These are phyloP conservation scores for Thunnus maccoyii DNA, from an alignment of 2,113 vertebrate genomes.

Conservation along the genomic window DNA sequence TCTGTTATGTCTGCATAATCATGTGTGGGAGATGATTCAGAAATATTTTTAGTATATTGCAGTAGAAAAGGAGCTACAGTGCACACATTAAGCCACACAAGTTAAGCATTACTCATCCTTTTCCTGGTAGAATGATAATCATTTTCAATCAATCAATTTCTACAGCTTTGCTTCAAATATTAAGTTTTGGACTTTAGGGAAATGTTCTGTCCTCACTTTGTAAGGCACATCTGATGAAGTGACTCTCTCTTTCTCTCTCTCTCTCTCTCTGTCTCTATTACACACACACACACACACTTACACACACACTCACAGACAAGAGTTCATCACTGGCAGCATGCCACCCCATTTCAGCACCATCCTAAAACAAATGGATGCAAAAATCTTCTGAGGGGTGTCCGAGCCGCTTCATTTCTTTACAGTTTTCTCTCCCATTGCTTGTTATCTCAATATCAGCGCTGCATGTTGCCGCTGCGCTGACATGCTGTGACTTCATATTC, in stretches of 20 bases:
- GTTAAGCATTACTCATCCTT: slow-evolving; percentile 21
- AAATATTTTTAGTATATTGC: slow-evolving; percentile 26
- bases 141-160: slow-evolving; percentile 38
- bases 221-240: slow-evolving; percentile 45
- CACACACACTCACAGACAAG: slow-evolving; percentile 40
- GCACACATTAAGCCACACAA: slow-evolving; percentile 20
- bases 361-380: slow-evolving; percentile 55
- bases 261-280: no score
- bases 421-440: slow-evolving; percentile 39
- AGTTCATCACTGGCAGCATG: slow-evolving; percentile 58
- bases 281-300: slow-evolving; percentile 33
- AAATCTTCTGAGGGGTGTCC: slow-evolving; percentile 57
- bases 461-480: slow-evolving; percentile 66
- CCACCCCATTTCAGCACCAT: slow-evolving; percentile 57
- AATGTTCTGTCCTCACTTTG: slow-evolving; percentile 50
- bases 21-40: slow-evolving; percentile 12
- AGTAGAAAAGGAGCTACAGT: slow-evolving; percentile 14
- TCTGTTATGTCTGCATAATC: slow-evolving; percentile 6
- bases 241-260: slow-evolving; percentile 1
- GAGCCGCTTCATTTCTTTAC: slow-evolving; percentile 33
- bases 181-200: slow-evolving; percentile 27
- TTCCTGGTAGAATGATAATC: slow-evolving; percentile 17
- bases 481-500: slow-evolving; percentile 66
- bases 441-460: slow-evolving; percentile 67
- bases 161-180: slow-evolving; percentile 34